Evolutionary conservation across 2,113 vertebrate species (phyloP), one percentile per base, ranked within the genome.

Genomic region (Rafetus swinhoei): DNA sequence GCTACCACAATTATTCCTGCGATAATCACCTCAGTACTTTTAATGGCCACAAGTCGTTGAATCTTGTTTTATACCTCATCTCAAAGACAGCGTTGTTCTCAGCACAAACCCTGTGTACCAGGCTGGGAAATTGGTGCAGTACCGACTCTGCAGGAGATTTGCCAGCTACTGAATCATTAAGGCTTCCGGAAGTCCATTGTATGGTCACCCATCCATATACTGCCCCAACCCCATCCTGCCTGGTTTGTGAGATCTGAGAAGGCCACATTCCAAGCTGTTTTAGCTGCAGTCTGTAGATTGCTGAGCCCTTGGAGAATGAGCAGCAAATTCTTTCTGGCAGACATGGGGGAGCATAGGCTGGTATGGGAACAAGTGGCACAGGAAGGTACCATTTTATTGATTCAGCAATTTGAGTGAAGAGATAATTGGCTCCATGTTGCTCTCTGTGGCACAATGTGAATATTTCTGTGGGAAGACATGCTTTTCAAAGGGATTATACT

Each of bases 81-180:
- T 72, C 16, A 35, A 72, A 72, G 65, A 35, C 32, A 72, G n/a
- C 74, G 24, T 25, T 21, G 24, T 39, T 22, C 74, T 25, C 39
- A 50, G 39, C 22, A 77, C 74, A 27, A 39, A 8, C 12, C 74
- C 39, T 6, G 53, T 57, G 9, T 55, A 50, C 89, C n/a, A 81
- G 39, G 50, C 35, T 0, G 56, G 90, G 39, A 94, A 72, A 19
- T 22, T 25, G n/a, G 10, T 22, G 54, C 56, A 62, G 79, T 53
- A 81, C 12, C 15, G 86, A 6, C 19, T 0, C 14, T 60, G 86
- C 16, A n/a, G 62, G 22, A 83, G 81, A 13, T 79, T 0, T 1
- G 53, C 74, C 80, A 76, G 45, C 79, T 72, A 54, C 39, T 50
- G 74, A 77, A 77, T 77, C 24, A 77, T 77, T 25, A 77, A 0